Evolutionary conservation across 2,888 invertebrate genomes (phyloP).

Genomic region (Miltochrista miniata): DNA sequence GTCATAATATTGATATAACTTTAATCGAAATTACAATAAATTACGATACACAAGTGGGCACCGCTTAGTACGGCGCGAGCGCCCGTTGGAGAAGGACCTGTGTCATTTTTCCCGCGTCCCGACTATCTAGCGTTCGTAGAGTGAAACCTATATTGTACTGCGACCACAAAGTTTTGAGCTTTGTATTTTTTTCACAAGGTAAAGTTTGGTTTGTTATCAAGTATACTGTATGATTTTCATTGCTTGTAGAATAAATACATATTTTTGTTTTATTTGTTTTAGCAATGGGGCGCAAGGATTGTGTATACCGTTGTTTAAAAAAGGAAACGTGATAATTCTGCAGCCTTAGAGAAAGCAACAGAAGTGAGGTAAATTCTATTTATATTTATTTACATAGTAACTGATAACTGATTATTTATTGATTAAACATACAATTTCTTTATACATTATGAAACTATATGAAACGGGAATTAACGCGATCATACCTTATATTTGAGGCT

Average conservation of each 20-base stretch:
- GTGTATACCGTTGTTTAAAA: not conserved
- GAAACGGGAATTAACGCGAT: constrained; percentile 12
- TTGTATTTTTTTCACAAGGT: not conserved
- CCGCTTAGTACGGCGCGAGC: no score
- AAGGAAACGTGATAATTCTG: constrained; percentile 5
- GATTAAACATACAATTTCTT: not conserved
- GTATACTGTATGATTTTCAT: not conserved
- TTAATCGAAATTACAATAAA: no score
- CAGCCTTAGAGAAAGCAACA: constrained; percentile 4
- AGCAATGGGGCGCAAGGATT: constrained; percentile 2
- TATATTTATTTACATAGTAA: constrained; percentile 1
- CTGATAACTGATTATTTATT: constrained; percentile 1
- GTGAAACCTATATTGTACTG: not conserved
- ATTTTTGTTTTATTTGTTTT: not conserved
- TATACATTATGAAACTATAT: not conserved
- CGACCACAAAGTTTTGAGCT: not conserved
- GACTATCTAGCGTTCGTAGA: not conserved
- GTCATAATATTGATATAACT: no score
- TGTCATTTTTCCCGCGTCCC: constrained; percentile 3
- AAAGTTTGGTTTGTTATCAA: not conserved
- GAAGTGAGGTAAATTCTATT: constrained; percentile 2
- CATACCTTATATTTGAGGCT: not conserved
- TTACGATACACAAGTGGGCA: no score
- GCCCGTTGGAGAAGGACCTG: not conserved
- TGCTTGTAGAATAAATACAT: not conserved